Percentiles rank a stretch among this genome's conserved stretches.
Conservation (phyloP, 2,888 invertebrate genomes). For the Agrypnus murinus region DNA sequence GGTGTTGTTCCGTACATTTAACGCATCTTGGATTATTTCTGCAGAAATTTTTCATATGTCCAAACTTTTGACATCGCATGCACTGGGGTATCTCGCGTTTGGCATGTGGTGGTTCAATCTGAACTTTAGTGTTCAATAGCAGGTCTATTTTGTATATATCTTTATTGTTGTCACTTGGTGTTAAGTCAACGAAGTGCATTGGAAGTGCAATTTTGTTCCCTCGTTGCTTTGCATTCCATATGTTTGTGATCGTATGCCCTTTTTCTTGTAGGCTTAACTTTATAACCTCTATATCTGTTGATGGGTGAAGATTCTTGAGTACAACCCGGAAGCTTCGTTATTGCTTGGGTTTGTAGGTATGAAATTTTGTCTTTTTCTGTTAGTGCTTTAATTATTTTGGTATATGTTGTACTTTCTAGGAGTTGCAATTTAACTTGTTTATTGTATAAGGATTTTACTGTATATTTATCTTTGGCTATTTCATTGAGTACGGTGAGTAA, state of each 20-base stretch:
- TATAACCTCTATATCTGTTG: constrained; percentile 2
- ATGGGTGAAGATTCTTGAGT: too few relatives aligned
- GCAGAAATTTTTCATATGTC: too few relatives aligned
- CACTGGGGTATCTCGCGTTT: constrained; percentile 35
- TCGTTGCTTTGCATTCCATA: constrained; percentile 25
- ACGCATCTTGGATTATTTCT: too few relatives aligned
- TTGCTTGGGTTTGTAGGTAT: constrained; percentile 1
- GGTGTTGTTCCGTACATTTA: too few relatives aligned
- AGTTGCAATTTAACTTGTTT: constrained; percentile 14
- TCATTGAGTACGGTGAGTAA: constrained; percentile 16
- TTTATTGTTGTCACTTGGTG: too few relatives aligned
- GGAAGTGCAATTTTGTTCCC: constrained; percentile 24
- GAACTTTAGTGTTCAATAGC: constrained; percentile 25
- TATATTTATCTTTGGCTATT: constrained; percentile 15
- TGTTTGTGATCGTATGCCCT: too few relatives aligned
- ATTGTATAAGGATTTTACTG: constrained; percentile 9
- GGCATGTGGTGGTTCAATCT: constrained; percentile 30
- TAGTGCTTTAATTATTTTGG: constrained; percentile 16
- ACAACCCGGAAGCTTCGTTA: too few relatives aligned
- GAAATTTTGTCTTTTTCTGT: constrained; percentile 16
- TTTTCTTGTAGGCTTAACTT: too few relatives aligned
- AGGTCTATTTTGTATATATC: too few relatives aligned
- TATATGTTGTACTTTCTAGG: too few relatives aligned
- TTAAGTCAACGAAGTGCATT: too few relatives aligned
- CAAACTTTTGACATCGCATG: constrained; percentile 15